Evolutionary conservation across 2,797 vertebrate genomes (phyloP), one percentile per base, ranked within the genome.

Genomic region (Spheniscus humboldti): DNA sequence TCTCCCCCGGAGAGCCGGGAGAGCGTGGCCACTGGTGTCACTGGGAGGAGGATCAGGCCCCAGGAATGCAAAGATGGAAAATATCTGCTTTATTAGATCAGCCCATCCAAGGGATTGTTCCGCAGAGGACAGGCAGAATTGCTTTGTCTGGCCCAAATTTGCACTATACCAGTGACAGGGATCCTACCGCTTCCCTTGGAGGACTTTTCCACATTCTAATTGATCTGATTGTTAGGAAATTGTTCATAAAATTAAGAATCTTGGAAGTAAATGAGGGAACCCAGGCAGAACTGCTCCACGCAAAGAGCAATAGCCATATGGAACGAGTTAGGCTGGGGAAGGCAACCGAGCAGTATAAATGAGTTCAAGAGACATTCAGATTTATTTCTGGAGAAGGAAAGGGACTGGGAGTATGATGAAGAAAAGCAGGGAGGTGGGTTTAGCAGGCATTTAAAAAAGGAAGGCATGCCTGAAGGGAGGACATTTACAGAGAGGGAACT

Each of bases 171-270:
- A 59, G 64, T 66, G 64, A 95, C 33, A 24, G 88, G 81, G 93
- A 97, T 94, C 92, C 93, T 68, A 91, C 64, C 47, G 80, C 97
- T 97, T 90, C 97, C 93, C 93, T 96, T 90, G 77, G 96, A 97
- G 97, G 91, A 88, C 89, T 94, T 96, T 94, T 96, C 92, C 85
- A 64, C 50, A 74, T 94, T 95, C 94, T 98, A 97, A 98, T 97
- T 97, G 97, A 96, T 90, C 95, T 96, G 94, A 97, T 97, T 97
- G 96, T 97, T 97, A 93, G 97, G 97, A 98, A 98, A 98, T 98
- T 97, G 97, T 97, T 98, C 97, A 96, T 97, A 97, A 98, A 97
- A 98, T 96, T 96, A 96, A 94, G 96, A 97, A 93, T 96, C 89
- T 88, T 79, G 85, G 90, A 88, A 96, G 88, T 43, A 95, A 97